Evolutionary conservation across 2,888 invertebrate species (phyloP).

Genomic region (Amphimallon solstitiale): DNA sequence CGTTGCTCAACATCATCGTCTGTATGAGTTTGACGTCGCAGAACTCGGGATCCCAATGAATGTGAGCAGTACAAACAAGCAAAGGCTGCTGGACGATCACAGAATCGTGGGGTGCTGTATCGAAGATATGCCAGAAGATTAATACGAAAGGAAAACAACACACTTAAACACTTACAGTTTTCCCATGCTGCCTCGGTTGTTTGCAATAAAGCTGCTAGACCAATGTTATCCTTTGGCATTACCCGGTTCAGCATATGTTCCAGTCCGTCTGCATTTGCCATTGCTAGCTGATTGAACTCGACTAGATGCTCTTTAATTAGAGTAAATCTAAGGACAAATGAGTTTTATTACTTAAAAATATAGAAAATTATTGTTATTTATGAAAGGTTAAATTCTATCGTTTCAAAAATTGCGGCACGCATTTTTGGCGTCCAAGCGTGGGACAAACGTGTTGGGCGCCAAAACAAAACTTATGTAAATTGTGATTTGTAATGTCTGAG

Average conservation of each 20-base stretch:
- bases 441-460: no score
- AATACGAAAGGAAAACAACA: not conserved
- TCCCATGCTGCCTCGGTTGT: constrained; percentile 97
- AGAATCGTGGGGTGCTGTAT: constrained; percentile 72
- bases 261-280: constrained; percentile 97
- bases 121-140: not conserved
- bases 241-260: constrained; percentile 98
- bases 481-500: no score
- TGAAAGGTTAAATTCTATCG: no score
- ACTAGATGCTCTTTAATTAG: constrained; percentile 95
- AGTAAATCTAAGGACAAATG: constrained; percentile 76
- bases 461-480: no score
- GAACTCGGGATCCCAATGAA: constrained; percentile 99
- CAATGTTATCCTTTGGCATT: constrained; percentile 99
- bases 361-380: no score
- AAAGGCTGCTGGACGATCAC: constrained; percentile 84
- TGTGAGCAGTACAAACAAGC: constrained; percentile 97
- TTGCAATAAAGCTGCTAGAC: constrained; percentile 92
- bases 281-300: constrained; percentile 98
- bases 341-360: no score
- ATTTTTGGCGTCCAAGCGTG: no score
- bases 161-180: constrained; percentile 69
- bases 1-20: constrained; percentile 98
- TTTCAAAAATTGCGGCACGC: no score
- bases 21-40: constrained; percentile 99